Base-by-base conservation (phyloP, 2,797 vertebrate genomes). In the Sebastes vulpes region DNA sequence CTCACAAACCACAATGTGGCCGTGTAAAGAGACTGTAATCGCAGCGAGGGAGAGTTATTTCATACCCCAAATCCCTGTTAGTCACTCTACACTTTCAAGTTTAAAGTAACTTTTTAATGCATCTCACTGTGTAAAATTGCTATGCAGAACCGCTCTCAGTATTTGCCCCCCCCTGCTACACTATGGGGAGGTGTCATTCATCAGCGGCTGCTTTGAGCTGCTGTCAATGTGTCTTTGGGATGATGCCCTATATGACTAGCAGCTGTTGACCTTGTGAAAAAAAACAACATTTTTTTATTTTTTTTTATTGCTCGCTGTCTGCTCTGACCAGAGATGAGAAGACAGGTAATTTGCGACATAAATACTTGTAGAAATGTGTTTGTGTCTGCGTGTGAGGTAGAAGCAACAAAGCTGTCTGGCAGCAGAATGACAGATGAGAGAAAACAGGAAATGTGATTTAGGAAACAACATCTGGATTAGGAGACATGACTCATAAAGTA, bases 401-500 rank as follows among this genome's bases (percentile, higher is more conserved):
- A 52, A 9, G 66, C 56, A 66, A 79, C 77, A 63, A 26, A 75
- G 65, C 57, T 65, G 42, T 76, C 63, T 82, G 52, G 52, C 67
- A 78, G 59, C 53, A 50, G 66, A 5, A 52, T 46, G 67, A 60
- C 29, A 48, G 31, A 85, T 25, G 50, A 82, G 54, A 75, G 50
- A 68, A 90, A 85, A 87, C 84, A 89, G 82, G 60, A 84, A 84
- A 86, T 61, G 48, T 68, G 75, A 83, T 25, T 76, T 48, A 16
- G 50, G 65, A 79, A 78, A 79, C 61, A 84, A 76, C 88, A 91
- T 91, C 84, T 91, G 87, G 88, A 84, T 91, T 65, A 86, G 46
- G 66, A 84, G 75, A 85, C 75, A 9, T 88, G 84, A 90, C 77
- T 89, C 86, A 90, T 25, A 14, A 71, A 72, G 75, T 84, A 77